Conservation (phyloP, 2,888 invertebrate species). For the Dryadula phaetusa region DNA sequence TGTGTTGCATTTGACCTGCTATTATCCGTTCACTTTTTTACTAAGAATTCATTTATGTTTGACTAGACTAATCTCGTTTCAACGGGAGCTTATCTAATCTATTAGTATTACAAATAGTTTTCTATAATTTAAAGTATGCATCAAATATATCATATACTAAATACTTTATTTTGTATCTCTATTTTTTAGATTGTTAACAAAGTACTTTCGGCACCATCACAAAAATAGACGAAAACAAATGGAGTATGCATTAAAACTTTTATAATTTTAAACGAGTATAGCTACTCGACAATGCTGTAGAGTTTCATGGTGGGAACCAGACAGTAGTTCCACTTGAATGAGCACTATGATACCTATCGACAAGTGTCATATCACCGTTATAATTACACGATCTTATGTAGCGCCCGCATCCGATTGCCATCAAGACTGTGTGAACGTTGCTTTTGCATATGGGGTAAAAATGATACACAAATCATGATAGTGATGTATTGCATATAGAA, state of each 20-base stretch:
- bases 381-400: slow-evolving; percentile 44
- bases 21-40: slow-evolving; percentile 16
- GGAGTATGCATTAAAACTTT: neutral
- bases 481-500: no score
- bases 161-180: neutral
- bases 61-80: neutral
- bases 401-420: slow-evolving; percentile 48
- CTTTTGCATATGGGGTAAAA: slow-evolving; percentile 23
- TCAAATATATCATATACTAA: no score
- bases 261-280: neutral
- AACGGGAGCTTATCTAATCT: neutral
- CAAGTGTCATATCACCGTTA: slow-evolving; percentile 60
- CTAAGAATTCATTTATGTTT: neutral
- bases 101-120: neutral
- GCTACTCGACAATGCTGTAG: slow-evolving; percentile 57
- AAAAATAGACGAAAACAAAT: neutral
- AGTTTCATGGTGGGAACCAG: slow-evolving; percentile 69
- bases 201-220: neutral
- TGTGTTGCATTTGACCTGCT: slow-evolving; percentile 33
- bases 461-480: no score
- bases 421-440: slow-evolving; percentile 35
- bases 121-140: no score
- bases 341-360: slow-evolving; percentile 50
- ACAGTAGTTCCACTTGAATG: slow-evolving; percentile 58
- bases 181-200: neutral